These are phyloP conservation scores for Drosophila fulvimacula DNA, from an alignment of 2,888 invertebrate genomes.

Conservation along the genomic window DNA sequence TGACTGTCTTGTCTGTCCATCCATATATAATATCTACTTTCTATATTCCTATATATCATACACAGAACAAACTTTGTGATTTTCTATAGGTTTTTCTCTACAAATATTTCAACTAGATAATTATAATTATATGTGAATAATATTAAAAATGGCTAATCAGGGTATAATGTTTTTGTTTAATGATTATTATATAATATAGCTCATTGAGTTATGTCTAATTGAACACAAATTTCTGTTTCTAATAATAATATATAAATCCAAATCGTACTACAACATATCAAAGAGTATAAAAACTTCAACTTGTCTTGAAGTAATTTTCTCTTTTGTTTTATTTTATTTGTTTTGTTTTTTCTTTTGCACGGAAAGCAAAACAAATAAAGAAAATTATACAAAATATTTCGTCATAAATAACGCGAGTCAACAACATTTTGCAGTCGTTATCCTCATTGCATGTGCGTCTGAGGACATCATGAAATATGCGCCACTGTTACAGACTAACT, in stretches of 20 bases:
- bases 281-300: neutral
- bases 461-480: conserved; percentile 44
- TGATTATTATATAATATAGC: no score
- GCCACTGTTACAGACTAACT: neutral
- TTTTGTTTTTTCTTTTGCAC: neutral
- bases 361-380: neutral
- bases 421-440: conserved; percentile 38
- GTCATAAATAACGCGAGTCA: conserved; percentile 61
- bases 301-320: neutral
- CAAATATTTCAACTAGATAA: no score
- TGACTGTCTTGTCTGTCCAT: no score
- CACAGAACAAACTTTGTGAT: no score
- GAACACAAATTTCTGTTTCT: neutral
- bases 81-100: no score
- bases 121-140: no score
- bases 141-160: no score
- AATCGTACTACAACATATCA: neutral
- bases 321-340: conserved; percentile 2
- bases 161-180: no score
- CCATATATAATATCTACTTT: no score
- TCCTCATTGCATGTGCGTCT: conserved; percentile 10
- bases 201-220: no score
- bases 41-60: no score
- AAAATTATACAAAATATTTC: conserved; percentile 45
- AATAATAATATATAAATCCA: neutral